Percentiles rank a stretch among this genome's conserved stretches.
phyloP scores from a whole-genome alignment of 2,113 vertebrate species.

The Emydocephalus ijimae region DNA sequence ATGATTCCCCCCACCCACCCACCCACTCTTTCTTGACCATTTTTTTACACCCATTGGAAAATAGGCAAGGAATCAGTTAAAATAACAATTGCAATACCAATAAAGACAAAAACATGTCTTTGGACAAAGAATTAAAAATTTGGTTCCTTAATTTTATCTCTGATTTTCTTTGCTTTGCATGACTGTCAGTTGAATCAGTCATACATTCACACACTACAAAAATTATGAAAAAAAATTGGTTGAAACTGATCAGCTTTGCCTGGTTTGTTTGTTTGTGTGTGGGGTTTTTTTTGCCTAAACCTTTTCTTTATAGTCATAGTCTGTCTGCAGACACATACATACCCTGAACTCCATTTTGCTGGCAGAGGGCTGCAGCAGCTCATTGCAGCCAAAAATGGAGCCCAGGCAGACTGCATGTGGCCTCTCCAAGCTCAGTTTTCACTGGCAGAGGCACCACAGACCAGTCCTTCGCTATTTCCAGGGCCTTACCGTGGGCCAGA shows the following conservation, averaged over 20 bases:
- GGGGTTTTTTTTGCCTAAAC: not conserved
- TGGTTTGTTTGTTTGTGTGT: not conserved
- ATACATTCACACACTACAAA: not conserved
- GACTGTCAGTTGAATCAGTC: not conserved
- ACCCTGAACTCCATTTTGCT: no score
- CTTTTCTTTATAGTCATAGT: not conserved
- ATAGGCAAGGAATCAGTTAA: fast-evolving
- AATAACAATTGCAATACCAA: not conserved
- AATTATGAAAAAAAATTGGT: not conserved
- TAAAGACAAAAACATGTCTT: not conserved
- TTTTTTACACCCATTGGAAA: not conserved
- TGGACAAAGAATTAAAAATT: not conserved
- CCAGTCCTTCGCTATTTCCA: no score
- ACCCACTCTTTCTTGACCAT: not conserved
- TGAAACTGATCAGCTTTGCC: not conserved
- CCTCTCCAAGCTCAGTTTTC: no score
- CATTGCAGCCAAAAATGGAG: no score
- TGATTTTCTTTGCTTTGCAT: not conserved
- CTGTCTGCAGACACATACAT: not conserved
- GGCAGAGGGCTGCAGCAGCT: no score
- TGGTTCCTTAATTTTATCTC: not conserved
- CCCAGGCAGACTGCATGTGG: no score
- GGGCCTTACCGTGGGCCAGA: no score
- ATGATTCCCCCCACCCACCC: not conserved
- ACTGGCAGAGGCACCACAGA: no score